phyloP scores from a whole-genome alignment of 2,888 invertebrate species.

The Luperina nickerlii region DNA sequence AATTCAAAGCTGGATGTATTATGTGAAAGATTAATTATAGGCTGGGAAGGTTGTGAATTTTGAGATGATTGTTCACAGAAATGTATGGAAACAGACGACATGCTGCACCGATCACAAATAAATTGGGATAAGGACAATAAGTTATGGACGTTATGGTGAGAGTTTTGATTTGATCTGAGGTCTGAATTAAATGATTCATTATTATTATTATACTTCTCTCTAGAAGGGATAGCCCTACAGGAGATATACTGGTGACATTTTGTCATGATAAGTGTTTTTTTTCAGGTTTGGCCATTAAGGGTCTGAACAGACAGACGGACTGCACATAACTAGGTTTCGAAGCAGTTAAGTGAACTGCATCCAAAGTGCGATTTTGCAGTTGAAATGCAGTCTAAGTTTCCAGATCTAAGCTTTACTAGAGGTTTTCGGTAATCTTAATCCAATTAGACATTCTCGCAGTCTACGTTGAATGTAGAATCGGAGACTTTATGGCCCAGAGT shows the following conservation, averaged over 20 bases:
- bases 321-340: too few species aligned
- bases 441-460: constrained; percentile 27
- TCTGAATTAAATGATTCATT: too few species aligned
- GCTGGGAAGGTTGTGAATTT: neutral
- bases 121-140: too few species aligned
- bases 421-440: neutral
- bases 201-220: neutral
- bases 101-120: too few species aligned
- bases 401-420: neutral
- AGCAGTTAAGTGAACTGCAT: too few species aligned
- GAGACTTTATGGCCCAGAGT: constrained; percentile 7
- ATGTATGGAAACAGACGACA: too few species aligned
- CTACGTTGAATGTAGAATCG: neutral
- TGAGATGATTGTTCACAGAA: too few species aligned
- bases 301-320: too few species aligned
- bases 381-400: neutral
- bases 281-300: constrained; percentile 1
- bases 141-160: too few species aligned
- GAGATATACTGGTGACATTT: neutral
- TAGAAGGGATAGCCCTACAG: neutral
- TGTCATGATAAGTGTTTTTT: constrained; percentile 1
- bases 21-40: neutral
- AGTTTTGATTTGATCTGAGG: too few species aligned
- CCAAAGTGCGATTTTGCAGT: too few species aligned
- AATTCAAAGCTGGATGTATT: neutral